phyloP scores from a whole-genome alignment of 1,140 invertebrate genomes.

The Philotrypesis tridentata region DNA sequence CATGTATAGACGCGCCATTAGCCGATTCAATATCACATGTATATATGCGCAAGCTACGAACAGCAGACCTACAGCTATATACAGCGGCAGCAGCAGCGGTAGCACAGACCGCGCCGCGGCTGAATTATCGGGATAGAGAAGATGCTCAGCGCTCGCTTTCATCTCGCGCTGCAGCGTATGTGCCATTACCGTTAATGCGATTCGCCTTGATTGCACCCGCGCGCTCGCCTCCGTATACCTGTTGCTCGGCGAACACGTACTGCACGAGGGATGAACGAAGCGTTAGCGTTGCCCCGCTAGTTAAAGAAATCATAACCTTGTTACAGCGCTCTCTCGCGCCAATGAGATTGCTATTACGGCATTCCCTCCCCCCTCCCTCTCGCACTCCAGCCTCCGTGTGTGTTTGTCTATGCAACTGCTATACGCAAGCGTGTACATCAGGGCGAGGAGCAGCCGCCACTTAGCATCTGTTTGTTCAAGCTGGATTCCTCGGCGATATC shows the following conservation, averaged over 20 bases:
- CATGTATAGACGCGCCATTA: slow-evolving; percentile 1
- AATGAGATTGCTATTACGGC: slow-evolving; percentile 59
- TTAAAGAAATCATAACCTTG: slow-evolving; percentile 67
- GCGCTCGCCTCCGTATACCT: slow-evolving; percentile 33
- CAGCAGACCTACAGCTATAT: too few relatives aligned
- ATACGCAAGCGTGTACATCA: background rate
- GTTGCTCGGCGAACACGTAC: slow-evolving; percentile 6
- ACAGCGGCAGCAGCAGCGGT: background rate
- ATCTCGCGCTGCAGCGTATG: slow-evolving; percentile 55
- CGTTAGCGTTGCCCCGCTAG: slow-evolving; percentile 55
- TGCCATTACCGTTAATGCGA: slow-evolving; percentile 66
- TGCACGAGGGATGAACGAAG: background rate
- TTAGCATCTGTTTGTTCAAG: slow-evolving; percentile 21
- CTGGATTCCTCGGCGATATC: background rate
- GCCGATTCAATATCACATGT: slow-evolving; percentile 36
- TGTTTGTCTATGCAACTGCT: background rate
- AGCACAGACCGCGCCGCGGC: background rate
- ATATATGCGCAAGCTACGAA: too few relatives aligned
- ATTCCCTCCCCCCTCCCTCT: too few relatives aligned
- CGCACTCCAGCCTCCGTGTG: slow-evolving; percentile 4
- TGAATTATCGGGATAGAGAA: slow-evolving; percentile 39
- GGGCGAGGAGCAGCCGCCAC: background rate
- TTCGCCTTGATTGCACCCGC: slow-evolving; percentile 56
- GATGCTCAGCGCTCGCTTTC: slow-evolving; percentile 45
- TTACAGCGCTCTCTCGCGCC: slow-evolving; percentile 42